phyloP scores from a whole-genome alignment of 2,113 vertebrate genomes.

The Anhinga anhinga region DNA sequence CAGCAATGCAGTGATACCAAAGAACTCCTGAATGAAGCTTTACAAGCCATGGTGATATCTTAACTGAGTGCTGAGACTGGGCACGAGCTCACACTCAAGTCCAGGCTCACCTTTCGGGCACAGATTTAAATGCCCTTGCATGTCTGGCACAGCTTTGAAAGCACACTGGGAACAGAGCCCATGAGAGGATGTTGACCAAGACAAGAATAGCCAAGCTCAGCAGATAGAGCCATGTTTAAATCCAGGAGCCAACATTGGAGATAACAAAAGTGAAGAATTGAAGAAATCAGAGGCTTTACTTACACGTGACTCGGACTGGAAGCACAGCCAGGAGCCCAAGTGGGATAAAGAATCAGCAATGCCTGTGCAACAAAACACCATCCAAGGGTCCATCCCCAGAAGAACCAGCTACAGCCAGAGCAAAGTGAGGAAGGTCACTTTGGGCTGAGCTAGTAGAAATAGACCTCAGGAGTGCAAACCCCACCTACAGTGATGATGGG shows the following conservation, averaged over 20 bases:
- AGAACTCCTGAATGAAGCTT: neutral
- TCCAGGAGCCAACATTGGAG: neutral
- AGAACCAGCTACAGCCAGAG: neutral
- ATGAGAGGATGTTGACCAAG: neutral
- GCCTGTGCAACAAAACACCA: neutral
- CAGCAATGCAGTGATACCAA: neutral
- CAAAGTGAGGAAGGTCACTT: fast-evolving
- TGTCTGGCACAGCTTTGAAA: neutral
- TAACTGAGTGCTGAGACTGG: neutral
- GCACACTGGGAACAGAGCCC: neutral
- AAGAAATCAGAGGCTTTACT: neutral
- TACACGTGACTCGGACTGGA: neutral
- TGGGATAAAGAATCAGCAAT: neutral
- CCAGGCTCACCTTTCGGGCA: neutral
- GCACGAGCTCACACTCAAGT: neutral
- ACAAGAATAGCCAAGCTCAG: neutral
- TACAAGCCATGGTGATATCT: neutral
- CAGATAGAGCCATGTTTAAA: neutral
- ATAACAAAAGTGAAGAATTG: neutral
- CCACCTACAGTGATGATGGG: neutral
- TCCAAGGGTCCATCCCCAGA: neutral
- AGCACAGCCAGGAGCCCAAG: neutral
- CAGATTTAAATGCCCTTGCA: neutral
- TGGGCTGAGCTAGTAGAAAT: neutral
- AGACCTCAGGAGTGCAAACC: neutral